Base-by-base conservation (phyloP, 2,888 invertebrate genomes). In the Fissipunctia ypsillon region DNA sequence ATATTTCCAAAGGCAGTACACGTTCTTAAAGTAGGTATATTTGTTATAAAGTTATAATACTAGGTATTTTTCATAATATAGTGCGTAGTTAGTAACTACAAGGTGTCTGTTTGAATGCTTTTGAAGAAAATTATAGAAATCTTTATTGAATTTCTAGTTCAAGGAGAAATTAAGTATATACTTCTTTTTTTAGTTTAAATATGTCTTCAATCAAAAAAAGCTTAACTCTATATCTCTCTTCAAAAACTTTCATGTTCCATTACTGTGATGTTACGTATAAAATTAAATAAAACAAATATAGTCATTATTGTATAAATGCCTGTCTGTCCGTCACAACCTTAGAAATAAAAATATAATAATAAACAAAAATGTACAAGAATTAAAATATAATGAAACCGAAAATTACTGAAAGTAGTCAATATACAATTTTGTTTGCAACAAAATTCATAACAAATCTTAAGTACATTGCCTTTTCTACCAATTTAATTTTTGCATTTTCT, bases 261-360 rank as follows among this genome's bases (percentile, higher is more conserved):
- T 67, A 74, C 9, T 56, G 56, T 67, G 80, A 69, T 74, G 63
- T 48, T 35, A 65, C 28, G 25, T 35, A 54, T 52, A 57, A 69
- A 69, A 64, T 67, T 61, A 75, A 70, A 80, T 69, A 72, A 78
- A 76, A 70, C 56, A 64, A 50, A 69, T 64, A 48, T 56, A 66
- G 43, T 57, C 50, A 60, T 61, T 73, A 79, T 72, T 69, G 64
- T 79, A 74, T 88, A 88, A 86, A 88, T 89, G 88, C 87, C 77
- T 90, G 84, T 84, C 73, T 85, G 35, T 84, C 81, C 86, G 87
- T 91, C 90, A 92, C 91, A 92, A 92, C 91, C 92, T 91, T 90
- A 90, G 56, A 88, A 88, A 87, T 80, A 88, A 88, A 89, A 87
- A 80, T 72, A 84, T 71, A 84, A 84, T 80, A 84, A 83, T 84